These are phyloP conservation scores for Micromussa lordhowensis DNA, from an alignment of 92 coral and sea anemone genomes.

Conservation along the genomic window DNA sequence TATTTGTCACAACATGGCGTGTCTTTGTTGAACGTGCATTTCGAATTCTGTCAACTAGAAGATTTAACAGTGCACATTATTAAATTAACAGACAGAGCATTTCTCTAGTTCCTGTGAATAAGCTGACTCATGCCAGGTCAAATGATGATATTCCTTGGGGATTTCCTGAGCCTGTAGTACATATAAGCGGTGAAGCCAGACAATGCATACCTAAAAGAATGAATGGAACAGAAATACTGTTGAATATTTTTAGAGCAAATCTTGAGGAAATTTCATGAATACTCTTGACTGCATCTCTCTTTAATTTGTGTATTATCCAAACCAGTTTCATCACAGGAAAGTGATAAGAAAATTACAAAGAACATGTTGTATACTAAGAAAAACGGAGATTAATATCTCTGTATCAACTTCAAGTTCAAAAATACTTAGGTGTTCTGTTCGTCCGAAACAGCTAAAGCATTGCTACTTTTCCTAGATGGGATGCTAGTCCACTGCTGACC, in stretches of 20 bases:
- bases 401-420: no score
- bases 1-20: neutral
- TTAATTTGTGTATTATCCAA: neutral
- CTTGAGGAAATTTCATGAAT: neutral
- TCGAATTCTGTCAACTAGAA: neutral
- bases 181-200: slow-evolving; percentile 92
- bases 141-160: slow-evolving; percentile 42
- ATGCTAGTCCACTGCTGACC: no score
- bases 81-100: neutral
- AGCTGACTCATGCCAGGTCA: neutral
- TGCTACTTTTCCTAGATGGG: no score
- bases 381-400: no score
- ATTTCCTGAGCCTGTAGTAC: slow-evolving; percentile 90
- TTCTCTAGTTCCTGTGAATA: neutral
- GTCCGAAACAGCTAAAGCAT: no score
- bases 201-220: slow-evolving; percentile 81
- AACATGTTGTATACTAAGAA: no score
- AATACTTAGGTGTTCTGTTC: no score
- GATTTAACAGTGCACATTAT: neutral
- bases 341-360: no score
- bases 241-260: neutral
- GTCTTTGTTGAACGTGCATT: no score
- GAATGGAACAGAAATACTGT: neutral
- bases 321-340: neutral
- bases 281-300: neutral